Evolutionary conservation across 2,113 vertebrate genomes (phyloP).

Genomic region (Campylorhamphus procurvoides): DNA sequence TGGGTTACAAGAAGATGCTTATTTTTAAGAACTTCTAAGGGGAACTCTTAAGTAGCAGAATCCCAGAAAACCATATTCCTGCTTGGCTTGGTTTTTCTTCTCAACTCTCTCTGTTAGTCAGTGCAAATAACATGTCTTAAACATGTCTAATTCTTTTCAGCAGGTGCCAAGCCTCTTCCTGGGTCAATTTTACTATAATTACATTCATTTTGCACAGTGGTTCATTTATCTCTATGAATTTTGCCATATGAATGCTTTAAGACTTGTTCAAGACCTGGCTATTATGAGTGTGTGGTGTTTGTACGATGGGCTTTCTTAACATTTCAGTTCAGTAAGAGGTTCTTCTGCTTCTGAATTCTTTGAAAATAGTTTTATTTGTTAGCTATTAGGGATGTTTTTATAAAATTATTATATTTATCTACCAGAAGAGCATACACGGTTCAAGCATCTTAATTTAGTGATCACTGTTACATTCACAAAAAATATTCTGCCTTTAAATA

Average conservation of each 20-base stretch:
- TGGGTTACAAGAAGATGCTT: not conserved
- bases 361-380: constrained; percentile 18
- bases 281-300: not conserved
- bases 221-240: not conserved
- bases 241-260: not conserved
- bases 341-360: not conserved
- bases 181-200: constrained; percentile 10
- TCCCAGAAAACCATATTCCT: not conserved
- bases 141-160: not conserved
- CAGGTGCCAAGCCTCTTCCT: not conserved
- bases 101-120: not conserved
- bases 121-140: not conserved
- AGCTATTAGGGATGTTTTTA: not conserved
- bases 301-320: not conserved
- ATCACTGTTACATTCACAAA: not conserved
- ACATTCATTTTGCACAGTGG: not conserved
- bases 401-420: not conserved
- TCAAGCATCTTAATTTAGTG: not conserved
- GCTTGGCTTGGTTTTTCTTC: not conserved
- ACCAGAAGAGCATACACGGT: not conserved
- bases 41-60: not conserved
- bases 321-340: not conserved
- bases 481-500: not conserved
- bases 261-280: not conserved
- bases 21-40: not conserved